Percentiles rank a stretch among this genome's conserved stretches.
Conservation (phyloP, 2,113 vertebrate genomes). For the Peromyscus maniculatus region DNA sequence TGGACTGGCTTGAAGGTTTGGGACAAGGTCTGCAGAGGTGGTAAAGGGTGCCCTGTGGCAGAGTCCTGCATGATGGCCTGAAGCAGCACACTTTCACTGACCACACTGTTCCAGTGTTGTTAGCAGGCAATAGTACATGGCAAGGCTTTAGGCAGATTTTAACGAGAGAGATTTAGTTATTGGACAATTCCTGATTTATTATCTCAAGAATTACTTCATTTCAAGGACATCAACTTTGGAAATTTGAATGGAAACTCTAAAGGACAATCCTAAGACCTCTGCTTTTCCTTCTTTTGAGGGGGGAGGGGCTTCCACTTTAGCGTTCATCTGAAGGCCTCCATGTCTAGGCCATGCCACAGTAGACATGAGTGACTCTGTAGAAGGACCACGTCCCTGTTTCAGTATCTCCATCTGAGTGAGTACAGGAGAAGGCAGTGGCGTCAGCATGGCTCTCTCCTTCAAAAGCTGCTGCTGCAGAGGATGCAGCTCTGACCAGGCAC, state of each 20-base stretch:
- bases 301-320: background rate
- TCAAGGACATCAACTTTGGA: background rate
- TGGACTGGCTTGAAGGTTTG: background rate
- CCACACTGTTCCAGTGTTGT: background rate
- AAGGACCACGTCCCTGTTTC: background rate
- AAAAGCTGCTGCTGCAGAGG: background rate
- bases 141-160: background rate
- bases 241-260: background rate
- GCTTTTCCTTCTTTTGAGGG: background rate
- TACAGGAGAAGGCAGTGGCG: too few relatives aligned
- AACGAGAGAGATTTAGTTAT: background rate
- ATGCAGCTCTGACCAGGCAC: too few relatives aligned
- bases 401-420: background rate
- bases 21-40: background rate
- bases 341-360: background rate
- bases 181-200: background rate
- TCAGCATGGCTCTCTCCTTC: background rate
- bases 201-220: background rate
- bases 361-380: background rate
- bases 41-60: accelerated
- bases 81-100: background rate
- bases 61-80: background rate
- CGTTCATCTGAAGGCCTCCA: background rate
- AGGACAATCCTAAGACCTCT: background rate
- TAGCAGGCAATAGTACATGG: background rate